These are phyloP conservation scores for Ophioninae sp. DNA, from an alignment of 2,888 invertebrate species.

Conservation along the genomic window DNA sequence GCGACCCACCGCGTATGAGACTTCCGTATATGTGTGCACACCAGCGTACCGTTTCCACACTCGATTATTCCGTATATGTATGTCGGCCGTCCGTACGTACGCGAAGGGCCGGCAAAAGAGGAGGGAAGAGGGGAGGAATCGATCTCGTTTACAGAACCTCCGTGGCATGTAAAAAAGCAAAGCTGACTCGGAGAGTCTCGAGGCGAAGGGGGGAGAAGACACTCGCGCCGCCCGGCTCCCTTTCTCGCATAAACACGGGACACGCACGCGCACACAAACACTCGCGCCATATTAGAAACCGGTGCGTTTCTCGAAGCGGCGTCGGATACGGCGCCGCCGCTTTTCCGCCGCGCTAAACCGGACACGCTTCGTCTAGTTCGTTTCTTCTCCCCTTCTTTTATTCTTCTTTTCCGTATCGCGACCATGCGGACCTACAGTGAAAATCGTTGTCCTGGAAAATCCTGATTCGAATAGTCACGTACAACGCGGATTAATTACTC, in stretches of 20 bases:
- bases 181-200: constrained; percentile 52
- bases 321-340: constrained; percentile 74
- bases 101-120: background rate
- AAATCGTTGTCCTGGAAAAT: background rate
- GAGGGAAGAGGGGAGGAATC: constrained; percentile 26
- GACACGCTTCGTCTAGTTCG: constrained; percentile 46
- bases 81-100: background rate
- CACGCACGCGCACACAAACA: background rate
- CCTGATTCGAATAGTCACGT: background rate
- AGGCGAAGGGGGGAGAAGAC: constrained; percentile 40
- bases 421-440: constrained; percentile 14
- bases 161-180: constrained; percentile 62
- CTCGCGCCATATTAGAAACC: constrained; percentile 70
- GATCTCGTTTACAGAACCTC: constrained; percentile 65
- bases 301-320: constrained; percentile 56
- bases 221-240: constrained; percentile 13
- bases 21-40: background rate
- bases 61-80: constrained; percentile 39
- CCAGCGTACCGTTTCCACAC: constrained; percentile 12
- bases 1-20: constrained; percentile 34
- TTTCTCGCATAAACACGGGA: constrained; percentile 20
- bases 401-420: constrained; percentile 20
- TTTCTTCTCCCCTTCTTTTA: constrained; percentile 20
- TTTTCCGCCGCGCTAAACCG: constrained; percentile 68
- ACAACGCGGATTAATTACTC: background rate